Conservation (phyloP, 1,140 invertebrate species). For the Frieseomelitta varia region DNA sequence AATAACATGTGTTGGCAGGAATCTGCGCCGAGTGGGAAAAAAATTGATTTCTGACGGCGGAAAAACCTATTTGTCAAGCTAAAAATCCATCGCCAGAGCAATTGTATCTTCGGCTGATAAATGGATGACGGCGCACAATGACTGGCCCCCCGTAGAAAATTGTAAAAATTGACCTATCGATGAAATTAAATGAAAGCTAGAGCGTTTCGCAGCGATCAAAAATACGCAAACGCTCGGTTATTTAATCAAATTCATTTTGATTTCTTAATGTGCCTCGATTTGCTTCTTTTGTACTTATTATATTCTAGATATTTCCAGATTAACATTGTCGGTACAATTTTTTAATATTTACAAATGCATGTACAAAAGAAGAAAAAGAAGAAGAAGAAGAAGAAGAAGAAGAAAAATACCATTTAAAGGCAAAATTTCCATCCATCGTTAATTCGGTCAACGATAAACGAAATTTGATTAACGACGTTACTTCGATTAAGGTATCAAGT, state of each 20-base stretch:
- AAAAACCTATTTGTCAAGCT: slow-evolving; percentile 39
- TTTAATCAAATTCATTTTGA: not conserved
- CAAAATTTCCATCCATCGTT: no score
- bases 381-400: not conserved
- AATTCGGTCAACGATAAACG: no score
- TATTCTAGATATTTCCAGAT: no score
- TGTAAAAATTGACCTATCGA: not conserved
- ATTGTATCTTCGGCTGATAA: slow-evolving; percentile 30
- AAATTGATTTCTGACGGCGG: slow-evolving; percentile 25
- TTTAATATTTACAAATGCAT: not conserved
- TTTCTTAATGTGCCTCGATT: not conserved
- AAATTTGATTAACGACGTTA: slow-evolving; percentile 8
- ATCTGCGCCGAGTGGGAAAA: slow-evolving; percentile 7
- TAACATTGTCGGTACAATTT: no score
- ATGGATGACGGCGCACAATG: not conserved
- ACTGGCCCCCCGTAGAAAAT: not conserved
- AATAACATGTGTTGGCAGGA: slow-evolving; percentile 20
- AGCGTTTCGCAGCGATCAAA: not conserved
- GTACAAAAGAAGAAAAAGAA: no score
- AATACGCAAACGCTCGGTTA: no score
- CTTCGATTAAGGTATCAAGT: not conserved
- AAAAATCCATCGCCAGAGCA: slow-evolving; percentile 18
- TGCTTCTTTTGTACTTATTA: no score
- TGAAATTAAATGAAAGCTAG: not conserved
- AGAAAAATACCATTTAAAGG: not conserved